Evolutionary conservation across 2,113 vertebrate genomes (phyloP).

Genomic region (Naja naja): DNA sequence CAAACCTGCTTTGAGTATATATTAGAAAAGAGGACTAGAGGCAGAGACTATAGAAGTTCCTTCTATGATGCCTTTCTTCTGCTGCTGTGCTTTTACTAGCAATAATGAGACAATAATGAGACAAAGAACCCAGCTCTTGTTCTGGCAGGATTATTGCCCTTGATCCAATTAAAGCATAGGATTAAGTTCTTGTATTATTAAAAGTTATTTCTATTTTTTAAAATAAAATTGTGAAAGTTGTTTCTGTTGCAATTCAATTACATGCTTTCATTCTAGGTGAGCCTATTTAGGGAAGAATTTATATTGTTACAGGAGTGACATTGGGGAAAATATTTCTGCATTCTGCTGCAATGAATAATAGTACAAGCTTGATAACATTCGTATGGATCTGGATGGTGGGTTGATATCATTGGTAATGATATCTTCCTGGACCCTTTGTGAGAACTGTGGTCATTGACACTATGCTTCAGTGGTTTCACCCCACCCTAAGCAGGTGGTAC

Average conservation of each 20-base stretch:
- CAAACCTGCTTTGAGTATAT: neutral
- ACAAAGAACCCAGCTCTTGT: neutral
- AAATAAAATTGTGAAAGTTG: neutral
- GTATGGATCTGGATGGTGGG: neutral
- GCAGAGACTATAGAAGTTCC: neutral
- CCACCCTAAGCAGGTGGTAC: neutral
- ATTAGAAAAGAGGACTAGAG: neutral
- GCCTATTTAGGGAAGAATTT: neutral
- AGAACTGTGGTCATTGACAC: neutral
- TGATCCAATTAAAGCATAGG: neutral
- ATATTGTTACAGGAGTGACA: neutral
- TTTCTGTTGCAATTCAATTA: neutral
- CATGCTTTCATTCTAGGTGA: neutral
- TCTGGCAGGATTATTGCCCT: neutral
- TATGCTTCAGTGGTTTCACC: neutral
- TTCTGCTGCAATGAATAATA: neutral
- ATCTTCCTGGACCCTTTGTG: neutral
- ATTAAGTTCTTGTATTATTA: neutral
- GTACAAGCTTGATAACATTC: neutral
- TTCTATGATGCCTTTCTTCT: neutral
- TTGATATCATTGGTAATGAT: neutral
- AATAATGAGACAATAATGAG: neutral
- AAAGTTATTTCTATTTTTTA: neutral
- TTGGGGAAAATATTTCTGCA: neutral
- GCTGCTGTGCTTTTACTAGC: neutral